These are phyloP conservation scores for Ochropleura leucogaster DNA, from an alignment of 2,888 invertebrate genomes.

Conservation along the genomic window DNA sequence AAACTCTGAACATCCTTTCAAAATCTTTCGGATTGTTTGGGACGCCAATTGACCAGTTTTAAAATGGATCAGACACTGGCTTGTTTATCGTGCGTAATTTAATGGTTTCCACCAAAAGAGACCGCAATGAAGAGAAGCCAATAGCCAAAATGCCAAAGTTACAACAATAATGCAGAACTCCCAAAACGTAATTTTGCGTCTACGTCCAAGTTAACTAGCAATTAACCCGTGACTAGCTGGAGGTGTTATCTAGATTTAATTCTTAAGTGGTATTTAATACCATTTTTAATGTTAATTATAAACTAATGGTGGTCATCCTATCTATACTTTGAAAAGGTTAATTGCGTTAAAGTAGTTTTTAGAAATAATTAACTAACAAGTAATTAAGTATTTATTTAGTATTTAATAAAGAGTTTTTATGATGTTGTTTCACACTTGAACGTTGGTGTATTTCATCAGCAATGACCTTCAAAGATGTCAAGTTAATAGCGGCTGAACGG, in stretches of 20 bases:
- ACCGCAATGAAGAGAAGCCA: neutral
- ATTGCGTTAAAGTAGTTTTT: slow-evolving; percentile 24
- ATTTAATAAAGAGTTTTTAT: slow-evolving; percentile 25
- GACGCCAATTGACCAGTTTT: neutral
- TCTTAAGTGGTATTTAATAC: neutral
- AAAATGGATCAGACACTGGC: neutral
- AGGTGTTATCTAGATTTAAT: too few species aligned
- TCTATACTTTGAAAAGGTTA: slow-evolving; percentile 41
- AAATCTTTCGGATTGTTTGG: neutral
- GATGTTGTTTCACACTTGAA: neutral
- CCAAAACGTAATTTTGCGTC: neutral
- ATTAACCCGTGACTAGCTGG: too few species aligned
- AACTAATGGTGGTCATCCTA: slow-evolving; percentile 27
- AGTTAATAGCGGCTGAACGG: slow-evolving; percentile 1
- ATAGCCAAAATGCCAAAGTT: neutral
- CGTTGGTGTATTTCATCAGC: slow-evolving; percentile 2
- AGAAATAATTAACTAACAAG: slow-evolving; percentile 18
- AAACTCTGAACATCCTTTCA: too few species aligned
- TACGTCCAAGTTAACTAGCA: too few species aligned
- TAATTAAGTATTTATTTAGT: slow-evolving; percentile 15
- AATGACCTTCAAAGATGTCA: slow-evolving; percentile 2
- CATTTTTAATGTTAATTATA: slow-evolving; percentile 40
- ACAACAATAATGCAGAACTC: neutral
- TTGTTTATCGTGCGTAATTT: neutral
- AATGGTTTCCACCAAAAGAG: neutral